Conservation (phyloP, 2,888 invertebrate genomes). For the Limnephilus rhombicus region DNA sequence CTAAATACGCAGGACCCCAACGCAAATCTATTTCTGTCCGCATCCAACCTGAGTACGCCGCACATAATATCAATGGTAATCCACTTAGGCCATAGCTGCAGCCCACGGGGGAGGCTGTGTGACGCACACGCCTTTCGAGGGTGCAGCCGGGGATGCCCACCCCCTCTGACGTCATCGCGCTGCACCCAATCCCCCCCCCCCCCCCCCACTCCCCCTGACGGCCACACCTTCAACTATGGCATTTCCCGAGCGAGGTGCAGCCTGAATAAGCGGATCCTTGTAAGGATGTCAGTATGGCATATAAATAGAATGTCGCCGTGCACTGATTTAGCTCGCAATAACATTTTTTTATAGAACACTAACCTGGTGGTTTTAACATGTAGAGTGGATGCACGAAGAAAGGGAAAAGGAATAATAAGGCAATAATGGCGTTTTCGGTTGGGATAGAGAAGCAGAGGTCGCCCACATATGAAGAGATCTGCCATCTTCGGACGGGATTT, state of each 20-base stretch:
- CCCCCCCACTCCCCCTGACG: neutral
- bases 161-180: conserved; percentile 44
- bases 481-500: neutral
- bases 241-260: conserved; percentile 67
- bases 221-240: conserved; percentile 48
- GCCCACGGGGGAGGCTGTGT: conserved; percentile 24
- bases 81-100: neutral
- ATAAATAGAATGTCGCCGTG: neutral
- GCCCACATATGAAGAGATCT: neutral
- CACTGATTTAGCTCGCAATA: neutral
- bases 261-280: conserved; percentile 66
- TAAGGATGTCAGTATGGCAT: neutral
- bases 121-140: conserved; percentile 27
- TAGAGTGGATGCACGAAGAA: no score
- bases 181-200: conserved; percentile 2
- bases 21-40: neutral
- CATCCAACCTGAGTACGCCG: neutral
- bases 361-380: neutral
- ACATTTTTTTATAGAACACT: neutral
- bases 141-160: neutral
- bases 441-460: neutral
- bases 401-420: neutral
- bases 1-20: neutral
- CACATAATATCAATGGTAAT: conserved; percentile 10
- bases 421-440: neutral